Base-by-base conservation (phyloP, 2,888 invertebrate genomes). In the Troglohyphantes excavatus region DNA sequence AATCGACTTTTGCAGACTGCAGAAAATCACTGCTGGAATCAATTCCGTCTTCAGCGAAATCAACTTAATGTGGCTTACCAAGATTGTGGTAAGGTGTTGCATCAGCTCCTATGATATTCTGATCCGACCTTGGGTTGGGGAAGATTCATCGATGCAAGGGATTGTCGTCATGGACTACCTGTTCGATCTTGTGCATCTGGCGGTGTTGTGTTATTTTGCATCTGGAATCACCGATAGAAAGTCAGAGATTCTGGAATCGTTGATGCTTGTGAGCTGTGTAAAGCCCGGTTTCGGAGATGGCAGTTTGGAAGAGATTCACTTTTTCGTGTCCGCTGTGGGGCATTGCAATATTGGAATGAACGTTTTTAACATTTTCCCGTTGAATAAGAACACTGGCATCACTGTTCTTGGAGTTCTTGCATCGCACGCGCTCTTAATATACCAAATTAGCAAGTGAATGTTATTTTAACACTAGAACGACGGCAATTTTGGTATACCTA, bases 391-490 rank as follows among this genome's bases (percentile, higher is more conserved):
- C 0, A 33, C 75, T 3, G 81, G 73, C 19, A 65, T 88, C 0
- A 81, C 81, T 26, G 29, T 88, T 13, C 13, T 88, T 2, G 87
- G 87, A 13, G 72, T 73, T 0, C 43, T 88, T n/a, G 73, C 26
- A 13, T 88, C 87, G 2, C 81, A 88, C 11, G 81, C 79, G 27
- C 59, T 88, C 17, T 27, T 81, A 5, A 88, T 88, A 33, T 88
- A 88, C n/a, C 87, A 88, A 19, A 26, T 88, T n/a, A n/a, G n/a
- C n/a, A n/a, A n/a, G n/a, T n/a, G n/a, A n/a, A n/a, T n/a, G n/a
- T n/a, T n/a, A n/a, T n/a, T n/a, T n/a, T n/a, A n/a, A n/a, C n/a
- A n/a, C n/a, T n/a, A n/a, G n/a, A n/a, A n/a, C n/a, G n/a, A n/a
- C n/a, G n/a, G n/a, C n/a, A n/a, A n/a, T n/a, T n/a, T n/a, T n/a